Conservation (phyloP, 2,113 vertebrate species). For the Dascyllus trimaculatus region DNA sequence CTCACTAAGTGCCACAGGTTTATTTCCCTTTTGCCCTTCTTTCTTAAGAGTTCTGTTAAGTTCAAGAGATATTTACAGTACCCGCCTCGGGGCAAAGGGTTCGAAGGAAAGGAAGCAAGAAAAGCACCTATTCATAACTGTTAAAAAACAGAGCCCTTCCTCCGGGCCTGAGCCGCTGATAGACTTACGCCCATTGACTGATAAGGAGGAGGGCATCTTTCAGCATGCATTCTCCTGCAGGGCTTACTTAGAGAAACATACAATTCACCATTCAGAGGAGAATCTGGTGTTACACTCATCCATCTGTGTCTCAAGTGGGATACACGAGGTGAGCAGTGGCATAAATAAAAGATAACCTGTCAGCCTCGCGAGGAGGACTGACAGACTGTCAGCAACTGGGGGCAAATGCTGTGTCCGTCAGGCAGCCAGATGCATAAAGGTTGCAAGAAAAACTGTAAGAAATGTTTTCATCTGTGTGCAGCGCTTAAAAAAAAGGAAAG, state of each 20-base stretch:
- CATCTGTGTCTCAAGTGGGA: conserved; percentile 61
- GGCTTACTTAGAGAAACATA: conserved; percentile 74
- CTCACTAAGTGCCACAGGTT: conserved; percentile 1
- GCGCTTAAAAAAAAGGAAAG: conserved; percentile 20
- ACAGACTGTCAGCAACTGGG: conserved; percentile 51
- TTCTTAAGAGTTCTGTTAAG: conserved; percentile 42
- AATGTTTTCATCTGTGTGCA: conserved; percentile 31
- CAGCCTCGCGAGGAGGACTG: conserved; percentile 28
- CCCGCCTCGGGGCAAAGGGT: conserved; percentile 58
- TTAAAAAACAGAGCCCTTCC: conserved; percentile 75
- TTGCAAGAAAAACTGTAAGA: conserved; percentile 24
- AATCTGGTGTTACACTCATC: conserved; percentile 62
- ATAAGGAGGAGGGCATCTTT: conserved; percentile 82
- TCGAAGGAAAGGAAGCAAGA: conserved; percentile 75
- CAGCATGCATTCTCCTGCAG: conserved; percentile 75
- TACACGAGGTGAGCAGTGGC: conserved; percentile 53
- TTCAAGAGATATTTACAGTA: conserved; percentile 52
- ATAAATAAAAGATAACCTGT: conserved; percentile 70
- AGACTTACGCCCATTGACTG: conserved; percentile 81
- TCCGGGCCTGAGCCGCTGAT: conserved; percentile 77
- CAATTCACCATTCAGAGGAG: conserved; percentile 68
- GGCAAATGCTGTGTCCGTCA: not conserved
- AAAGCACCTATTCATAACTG: conserved; percentile 83
- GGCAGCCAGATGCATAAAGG: conserved; percentile 15
- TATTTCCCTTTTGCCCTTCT: conserved; percentile 7